A percentile compares a stretch with the other conserved stretches of the same genome.
Evolutionary conservation across 2,113 vertebrate species (phyloP).

Genomic region (Coreoperca whiteheadi): DNA sequence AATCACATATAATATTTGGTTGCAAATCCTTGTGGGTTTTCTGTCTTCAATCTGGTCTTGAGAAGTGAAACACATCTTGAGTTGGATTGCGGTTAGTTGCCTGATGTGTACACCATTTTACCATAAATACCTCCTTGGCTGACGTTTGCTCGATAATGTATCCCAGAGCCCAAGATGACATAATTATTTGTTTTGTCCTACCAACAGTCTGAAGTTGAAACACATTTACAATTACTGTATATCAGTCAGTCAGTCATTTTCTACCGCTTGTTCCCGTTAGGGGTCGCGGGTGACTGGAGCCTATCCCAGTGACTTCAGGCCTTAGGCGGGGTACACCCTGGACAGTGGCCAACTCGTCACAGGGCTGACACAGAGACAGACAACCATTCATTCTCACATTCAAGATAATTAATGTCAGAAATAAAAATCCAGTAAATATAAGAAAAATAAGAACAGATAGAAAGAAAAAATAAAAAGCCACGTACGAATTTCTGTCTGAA

Average conservation of each 20-base stretch:
- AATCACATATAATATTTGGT: neutral
- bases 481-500: neutral
- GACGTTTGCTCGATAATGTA: neutral
- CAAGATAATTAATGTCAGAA: neutral
- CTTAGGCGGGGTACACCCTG: too few relatives aligned
- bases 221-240: neutral
- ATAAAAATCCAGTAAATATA: neutral
- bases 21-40: neutral
- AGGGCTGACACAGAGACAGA: too few relatives aligned
- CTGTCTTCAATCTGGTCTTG: neutral
- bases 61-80: neutral
- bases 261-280: too few relatives aligned
- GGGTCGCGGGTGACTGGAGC: too few relatives aligned
- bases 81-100: neutral
- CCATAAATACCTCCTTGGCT: neutral
- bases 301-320: too few relatives aligned
- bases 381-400: too few relatives aligned
- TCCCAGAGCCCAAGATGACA: neutral
- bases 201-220: conserved; percentile 7
- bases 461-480: neutral
- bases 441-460: neutral
- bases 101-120: neutral
- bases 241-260: too few relatives aligned
- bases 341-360: too few relatives aligned
- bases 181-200: neutral